These are phyloP conservation scores for Polypedilum pembai DNA, from an alignment of 1,140 invertebrate species.

Conservation along the genomic window DNA sequence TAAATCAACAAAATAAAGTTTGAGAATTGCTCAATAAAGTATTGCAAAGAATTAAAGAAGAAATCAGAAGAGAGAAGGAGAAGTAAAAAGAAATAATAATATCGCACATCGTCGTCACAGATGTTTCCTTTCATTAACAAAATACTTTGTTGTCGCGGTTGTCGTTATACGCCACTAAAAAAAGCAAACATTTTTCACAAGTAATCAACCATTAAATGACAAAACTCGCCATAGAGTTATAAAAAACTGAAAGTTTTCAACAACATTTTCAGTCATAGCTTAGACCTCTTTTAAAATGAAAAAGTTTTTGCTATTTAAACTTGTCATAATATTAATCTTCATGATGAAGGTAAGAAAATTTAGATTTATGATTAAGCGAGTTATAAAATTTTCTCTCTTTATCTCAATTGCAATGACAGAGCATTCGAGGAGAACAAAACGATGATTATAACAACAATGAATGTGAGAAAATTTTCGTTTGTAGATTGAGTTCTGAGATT, in stretches of 20 bases:
- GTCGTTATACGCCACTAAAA: not conserved
- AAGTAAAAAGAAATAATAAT: not conserved
- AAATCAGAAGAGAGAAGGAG: too few relatives aligned
- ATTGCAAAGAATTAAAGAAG: too few relatives aligned
- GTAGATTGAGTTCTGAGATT: too few relatives aligned
- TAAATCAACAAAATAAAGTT: too few relatives aligned
- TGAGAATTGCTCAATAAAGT: too few relatives aligned
- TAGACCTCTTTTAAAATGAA: not conserved
- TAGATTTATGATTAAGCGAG: not conserved
- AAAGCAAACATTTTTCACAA: not conserved
- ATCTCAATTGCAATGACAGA: too few relatives aligned
- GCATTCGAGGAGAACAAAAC: too few relatives aligned
- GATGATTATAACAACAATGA: too few relatives aligned
- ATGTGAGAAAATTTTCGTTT: too few relatives aligned
- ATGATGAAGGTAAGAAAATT: not conserved
- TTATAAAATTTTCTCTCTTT: not conserved
- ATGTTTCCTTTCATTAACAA: conserved; percentile 10
- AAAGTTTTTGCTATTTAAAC: not conserved
- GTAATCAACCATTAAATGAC: conserved; percentile 22
- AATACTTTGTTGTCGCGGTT: conserved; percentile 14
- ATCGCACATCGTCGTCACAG: conserved; percentile 18
- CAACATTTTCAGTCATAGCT: not conserved
- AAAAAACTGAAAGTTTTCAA: not conserved
- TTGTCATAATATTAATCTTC: not conserved
- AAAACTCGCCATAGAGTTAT: not conserved